Evolutionary conservation across 2,113 vertebrate species (phyloP).

Genomic region (Rhea americana): DNA sequence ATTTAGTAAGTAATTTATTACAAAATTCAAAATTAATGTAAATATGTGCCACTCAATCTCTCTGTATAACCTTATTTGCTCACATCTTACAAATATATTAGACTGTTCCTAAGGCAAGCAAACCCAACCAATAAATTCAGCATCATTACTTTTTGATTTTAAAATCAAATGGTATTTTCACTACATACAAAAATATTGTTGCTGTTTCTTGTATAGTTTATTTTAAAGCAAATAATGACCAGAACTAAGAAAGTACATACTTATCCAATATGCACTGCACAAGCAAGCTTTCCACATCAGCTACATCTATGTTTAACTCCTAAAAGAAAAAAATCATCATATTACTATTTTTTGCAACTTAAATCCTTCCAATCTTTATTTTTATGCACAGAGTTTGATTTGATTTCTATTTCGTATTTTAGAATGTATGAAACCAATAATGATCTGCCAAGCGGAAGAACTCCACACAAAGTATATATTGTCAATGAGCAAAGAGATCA

Average conservation of each 20-base stretch:
- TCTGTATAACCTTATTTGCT: neutral
- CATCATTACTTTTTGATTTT: neutral
- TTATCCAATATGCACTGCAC: slow-evolving; percentile 99
- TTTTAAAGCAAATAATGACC: slow-evolving; percentile 11
- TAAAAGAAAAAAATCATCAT: slow-evolving; percentile 70
- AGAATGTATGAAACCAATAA: neutral
- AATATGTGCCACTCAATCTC: neutral
- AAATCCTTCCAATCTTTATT: neutral
- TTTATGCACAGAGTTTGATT: neutral
- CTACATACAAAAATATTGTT: neutral
- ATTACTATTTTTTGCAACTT: neutral
- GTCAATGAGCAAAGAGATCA: neutral
- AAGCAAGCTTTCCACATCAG: slow-evolving; percentile 98
- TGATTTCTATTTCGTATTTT: neutral
- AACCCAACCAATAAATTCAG: neutral
- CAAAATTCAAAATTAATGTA: neutral
- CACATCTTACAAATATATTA: neutral
- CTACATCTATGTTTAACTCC: slow-evolving; percentile 99
- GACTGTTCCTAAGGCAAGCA: neutral
- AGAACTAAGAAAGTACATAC: slow-evolving; percentile 80
- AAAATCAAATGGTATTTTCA: neutral
- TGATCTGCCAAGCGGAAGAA: neutral
- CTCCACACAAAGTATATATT: neutral
- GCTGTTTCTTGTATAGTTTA: neutral
- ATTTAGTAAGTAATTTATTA: neutral